Conservation (phyloP, 1,140 invertebrate genomes). For the Orchestia grillus region DNA sequence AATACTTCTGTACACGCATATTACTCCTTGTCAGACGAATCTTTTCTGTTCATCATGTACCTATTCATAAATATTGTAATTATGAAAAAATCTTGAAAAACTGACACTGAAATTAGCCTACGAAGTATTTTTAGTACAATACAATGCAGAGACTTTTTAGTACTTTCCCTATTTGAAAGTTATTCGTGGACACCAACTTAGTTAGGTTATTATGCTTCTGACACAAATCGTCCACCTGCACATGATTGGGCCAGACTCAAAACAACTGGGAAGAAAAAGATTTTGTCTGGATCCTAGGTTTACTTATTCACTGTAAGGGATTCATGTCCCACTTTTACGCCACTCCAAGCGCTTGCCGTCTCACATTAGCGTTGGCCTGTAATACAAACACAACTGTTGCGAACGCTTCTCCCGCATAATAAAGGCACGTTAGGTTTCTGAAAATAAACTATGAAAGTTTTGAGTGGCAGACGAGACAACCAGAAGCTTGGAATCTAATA, state of each 20-base stretch:
- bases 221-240: neutral
- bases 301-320: neutral
- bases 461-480: neutral
- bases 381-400: neutral
- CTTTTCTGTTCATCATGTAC: neutral
- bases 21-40: no score
- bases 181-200: neutral
- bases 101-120: neutral
- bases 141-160: neutral
- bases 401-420: neutral
- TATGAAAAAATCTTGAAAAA: neutral
- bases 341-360: no score
- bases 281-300: neutral
- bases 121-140: neutral
- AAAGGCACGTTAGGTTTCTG: neutral
- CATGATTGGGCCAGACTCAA: neutral
- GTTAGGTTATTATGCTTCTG: neutral
- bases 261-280: neutral
- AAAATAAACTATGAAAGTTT: neutral
- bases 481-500: neutral
- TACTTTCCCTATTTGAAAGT: neutral
- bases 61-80: neutral
- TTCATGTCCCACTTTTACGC: neutral
- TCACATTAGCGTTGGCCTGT: neutral
- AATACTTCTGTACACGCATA: no score